Percentiles rank a stretch among this genome's conserved stretches.
phyloP scores from a whole-genome alignment of 2,113 vertebrate species.

The Tinamus guttatus region DNA sequence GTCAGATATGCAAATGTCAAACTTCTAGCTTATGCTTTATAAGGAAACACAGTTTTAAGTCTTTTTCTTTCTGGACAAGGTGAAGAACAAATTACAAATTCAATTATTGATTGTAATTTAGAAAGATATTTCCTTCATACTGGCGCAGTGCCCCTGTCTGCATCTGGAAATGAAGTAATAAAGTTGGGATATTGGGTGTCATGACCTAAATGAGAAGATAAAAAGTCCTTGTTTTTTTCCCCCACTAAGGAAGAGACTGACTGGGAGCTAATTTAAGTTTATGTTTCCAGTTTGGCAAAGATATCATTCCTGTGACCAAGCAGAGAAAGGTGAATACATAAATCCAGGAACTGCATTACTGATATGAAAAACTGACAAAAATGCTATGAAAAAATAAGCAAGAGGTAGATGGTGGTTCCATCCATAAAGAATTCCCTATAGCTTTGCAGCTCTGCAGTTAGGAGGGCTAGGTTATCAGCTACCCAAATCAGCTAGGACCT shows the following conservation, averaged over 20 bases:
- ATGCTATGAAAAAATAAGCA: background rate
- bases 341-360: background rate
- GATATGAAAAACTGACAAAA: background rate
- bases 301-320: background rate
- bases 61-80: background rate
- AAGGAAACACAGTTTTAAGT: background rate
- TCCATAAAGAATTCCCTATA: background rate
- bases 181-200: background rate
- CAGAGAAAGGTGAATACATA: background rate
- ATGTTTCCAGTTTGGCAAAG: background rate
- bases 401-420: background rate
- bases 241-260: background rate
- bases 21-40: background rate
- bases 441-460: background rate
- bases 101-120: background rate
- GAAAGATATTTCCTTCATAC: background rate
- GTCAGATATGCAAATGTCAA: background rate
- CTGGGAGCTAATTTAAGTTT: background rate
- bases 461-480: background rate
- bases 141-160: background rate
- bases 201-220: background rate
- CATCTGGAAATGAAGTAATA: background rate
- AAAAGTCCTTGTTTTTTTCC: background rate
- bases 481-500: background rate
- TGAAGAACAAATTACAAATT: background rate